Conservation (phyloP, 2,888 invertebrate genomes). For the Lycocerus yunnanus region DNA sequence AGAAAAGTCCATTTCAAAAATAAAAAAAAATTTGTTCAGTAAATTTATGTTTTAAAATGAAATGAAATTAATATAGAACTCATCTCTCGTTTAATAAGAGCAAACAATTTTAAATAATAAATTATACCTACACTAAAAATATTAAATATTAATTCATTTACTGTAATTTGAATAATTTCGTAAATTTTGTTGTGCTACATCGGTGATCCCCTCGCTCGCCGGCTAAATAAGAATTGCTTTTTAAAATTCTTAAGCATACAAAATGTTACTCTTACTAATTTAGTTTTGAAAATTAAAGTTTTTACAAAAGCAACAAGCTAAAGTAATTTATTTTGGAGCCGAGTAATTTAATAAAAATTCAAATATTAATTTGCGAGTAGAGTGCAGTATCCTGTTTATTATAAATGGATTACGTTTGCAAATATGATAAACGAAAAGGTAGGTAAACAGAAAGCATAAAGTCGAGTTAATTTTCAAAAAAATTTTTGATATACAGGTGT, state of each 20-base stretch:
- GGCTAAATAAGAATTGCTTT: not conserved
- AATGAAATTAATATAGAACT: no score
- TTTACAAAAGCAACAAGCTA: constrained; percentile 23
- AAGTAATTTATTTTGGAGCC: constrained; percentile 23
- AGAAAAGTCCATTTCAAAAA: no score
- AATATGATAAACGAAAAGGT: constrained; percentile 40
- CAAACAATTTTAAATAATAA: not conserved
- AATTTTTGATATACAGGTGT: constrained; percentile 3
- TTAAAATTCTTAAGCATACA: not conserved
- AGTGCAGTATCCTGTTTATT: constrained; percentile 45
- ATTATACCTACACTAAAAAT: not conserved
- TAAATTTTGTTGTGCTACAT: not conserved
- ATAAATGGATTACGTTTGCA: constrained; percentile 47
- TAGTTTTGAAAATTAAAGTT: not conserved
- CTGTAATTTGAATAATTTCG: not conserved
- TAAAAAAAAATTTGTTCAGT: no score
- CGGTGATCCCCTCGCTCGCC: not conserved
- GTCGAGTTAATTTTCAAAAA: constrained; percentile 37
- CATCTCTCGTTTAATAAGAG: not conserved
- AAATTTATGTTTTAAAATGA: no score
- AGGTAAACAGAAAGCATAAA: constrained; percentile 37
- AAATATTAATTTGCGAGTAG: constrained; percentile 45
- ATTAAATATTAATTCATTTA: not conserved
- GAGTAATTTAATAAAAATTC: constrained; percentile 46
- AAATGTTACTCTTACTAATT: not conserved